Percentiles rank a stretch among this genome's conserved stretches.
phyloP scores from a whole-genome alignment of 2,113 vertebrate genomes.

The Daubentonia madagascariensis region DNA sequence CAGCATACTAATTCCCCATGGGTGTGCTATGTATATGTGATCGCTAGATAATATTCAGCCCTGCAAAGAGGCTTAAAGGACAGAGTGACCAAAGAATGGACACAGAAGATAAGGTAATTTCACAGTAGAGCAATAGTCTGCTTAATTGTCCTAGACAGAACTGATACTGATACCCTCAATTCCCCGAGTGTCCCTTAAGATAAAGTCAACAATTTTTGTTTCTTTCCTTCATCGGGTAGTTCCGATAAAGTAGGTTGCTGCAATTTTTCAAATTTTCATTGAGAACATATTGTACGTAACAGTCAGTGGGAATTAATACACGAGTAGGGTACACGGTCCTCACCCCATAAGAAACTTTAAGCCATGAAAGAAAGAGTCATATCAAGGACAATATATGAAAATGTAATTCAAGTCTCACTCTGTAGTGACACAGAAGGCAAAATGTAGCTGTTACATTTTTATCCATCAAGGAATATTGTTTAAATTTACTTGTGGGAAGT shows the following conservation, averaged over 20 bases:
- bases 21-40: neutral
- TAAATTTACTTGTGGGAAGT: neutral
- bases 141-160: neutral
- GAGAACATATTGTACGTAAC: neutral
- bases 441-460: neutral
- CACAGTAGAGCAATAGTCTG: neutral
- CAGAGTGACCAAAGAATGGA: neutral
- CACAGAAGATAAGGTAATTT: neutral
- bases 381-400: neutral
- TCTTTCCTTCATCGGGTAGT: neutral
- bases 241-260: neutral
- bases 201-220: constrained; percentile 23
- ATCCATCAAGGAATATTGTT: neutral
- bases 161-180: neutral
- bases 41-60: neutral
- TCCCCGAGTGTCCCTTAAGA: constrained; percentile 43
- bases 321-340: neutral
- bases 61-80: constrained; percentile 5
- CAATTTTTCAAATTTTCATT: neutral
- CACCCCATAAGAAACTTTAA: neutral
- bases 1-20: neutral
- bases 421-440: neutral
- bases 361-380: neutral
- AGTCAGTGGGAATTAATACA: neutral
- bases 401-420: neutral